Percentiles rank a stretch among this genome's conserved stretches.
phyloP scores from a whole-genome alignment of 2,797 vertebrate species.

The Brotula barbata region DNA sequence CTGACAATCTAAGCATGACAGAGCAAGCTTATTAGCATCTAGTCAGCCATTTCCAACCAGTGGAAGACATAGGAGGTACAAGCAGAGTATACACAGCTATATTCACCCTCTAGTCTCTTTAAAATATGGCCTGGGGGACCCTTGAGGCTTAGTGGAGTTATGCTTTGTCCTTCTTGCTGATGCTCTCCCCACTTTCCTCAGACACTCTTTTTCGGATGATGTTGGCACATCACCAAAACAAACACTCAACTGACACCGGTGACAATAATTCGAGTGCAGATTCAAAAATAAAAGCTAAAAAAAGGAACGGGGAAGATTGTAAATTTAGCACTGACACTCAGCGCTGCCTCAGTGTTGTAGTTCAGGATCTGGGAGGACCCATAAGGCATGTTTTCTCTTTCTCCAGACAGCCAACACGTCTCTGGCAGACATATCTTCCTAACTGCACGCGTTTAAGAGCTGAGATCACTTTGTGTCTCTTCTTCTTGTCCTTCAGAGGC shows the following conservation, averaged over 20 bases:
- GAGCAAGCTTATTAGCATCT: slow-evolving; percentile 83
- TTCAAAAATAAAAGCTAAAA: slow-evolving; percentile 57
- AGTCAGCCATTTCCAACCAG: slow-evolving; percentile 80
- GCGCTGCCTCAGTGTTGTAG: slow-evolving; percentile 37
- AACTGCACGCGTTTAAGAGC: slow-evolving; percentile 23
- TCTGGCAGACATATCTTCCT: slow-evolving; percentile 43
- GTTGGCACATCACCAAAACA: slow-evolving; percentile 67
- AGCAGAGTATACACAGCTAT: slow-evolving; percentile 64
- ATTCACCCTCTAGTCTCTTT: slow-evolving; percentile 78
- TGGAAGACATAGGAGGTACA: slow-evolving; percentile 69
- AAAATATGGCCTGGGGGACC: slow-evolving; percentile 82
- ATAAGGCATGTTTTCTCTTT: slow-evolving; percentile 12
- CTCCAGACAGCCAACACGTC: slow-evolving; percentile 30
- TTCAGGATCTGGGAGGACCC: slow-evolving; percentile 27
- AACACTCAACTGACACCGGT: slow-evolving; percentile 56
- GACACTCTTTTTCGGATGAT: slow-evolving; percentile 59
- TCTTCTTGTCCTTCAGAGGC: slow-evolving; percentile 44
- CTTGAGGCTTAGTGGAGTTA: slow-evolving; percentile 70
- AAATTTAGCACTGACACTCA: slow-evolving; percentile 52
- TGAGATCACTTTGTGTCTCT: slow-evolving; percentile 32
- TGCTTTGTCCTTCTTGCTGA: slow-evolving; percentile 71
- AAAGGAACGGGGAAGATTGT: slow-evolving; percentile 42
- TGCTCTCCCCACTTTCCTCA: slow-evolving; percentile 62
- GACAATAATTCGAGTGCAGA: slow-evolving; percentile 60
- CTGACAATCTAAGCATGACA: slow-evolving; percentile 82